These are phyloP conservation scores for Clarias pachynema DNA, from an alignment of 2,797 vertebrate genomes.

Conservation along the genomic window DNA sequence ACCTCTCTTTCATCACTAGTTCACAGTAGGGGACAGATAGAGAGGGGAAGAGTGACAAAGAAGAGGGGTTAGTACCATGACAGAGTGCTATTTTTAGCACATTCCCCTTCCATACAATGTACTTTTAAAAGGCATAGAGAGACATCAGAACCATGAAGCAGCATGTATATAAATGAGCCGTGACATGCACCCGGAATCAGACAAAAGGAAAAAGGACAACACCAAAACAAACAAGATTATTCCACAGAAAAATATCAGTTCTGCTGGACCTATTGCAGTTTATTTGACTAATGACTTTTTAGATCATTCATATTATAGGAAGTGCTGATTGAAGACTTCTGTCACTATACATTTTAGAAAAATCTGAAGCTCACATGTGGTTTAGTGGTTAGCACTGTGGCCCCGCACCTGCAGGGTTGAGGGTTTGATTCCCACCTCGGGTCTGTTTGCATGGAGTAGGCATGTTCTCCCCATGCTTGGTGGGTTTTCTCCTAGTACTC, in stretches of 20 bases:
- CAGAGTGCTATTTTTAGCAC: conserved; percentile 49
- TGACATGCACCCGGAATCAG: conserved; percentile 22
- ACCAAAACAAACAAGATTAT: conserved; percentile 25
- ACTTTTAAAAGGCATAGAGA: conserved; percentile 28
- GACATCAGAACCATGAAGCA: conserved; percentile 40
- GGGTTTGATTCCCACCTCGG: too few species aligned
- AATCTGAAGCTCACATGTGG: neutral
- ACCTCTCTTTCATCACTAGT: conserved; percentile 33
- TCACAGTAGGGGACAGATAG: conserved; percentile 28
- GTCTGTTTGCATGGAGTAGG: too few species aligned
- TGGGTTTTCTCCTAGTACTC: too few species aligned
- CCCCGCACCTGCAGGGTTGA: too few species aligned
- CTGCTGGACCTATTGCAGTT: neutral
- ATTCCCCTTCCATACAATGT: conserved; percentile 49
- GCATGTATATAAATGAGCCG: conserved; percentile 47
- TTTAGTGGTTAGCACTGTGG: too few species aligned
- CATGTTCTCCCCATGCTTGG: too few species aligned
- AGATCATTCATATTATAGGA: neutral
- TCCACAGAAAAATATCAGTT: neutral
- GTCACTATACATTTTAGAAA: neutral
- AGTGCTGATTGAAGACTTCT: neutral
- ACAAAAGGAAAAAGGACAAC: neutral
- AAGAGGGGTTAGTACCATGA: conserved; percentile 22
- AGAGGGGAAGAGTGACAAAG: conserved; percentile 24
- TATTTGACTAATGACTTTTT: neutral